phyloP scores from a whole-genome alignment of 2,113 vertebrate species.

The Chionis minor region DNA sequence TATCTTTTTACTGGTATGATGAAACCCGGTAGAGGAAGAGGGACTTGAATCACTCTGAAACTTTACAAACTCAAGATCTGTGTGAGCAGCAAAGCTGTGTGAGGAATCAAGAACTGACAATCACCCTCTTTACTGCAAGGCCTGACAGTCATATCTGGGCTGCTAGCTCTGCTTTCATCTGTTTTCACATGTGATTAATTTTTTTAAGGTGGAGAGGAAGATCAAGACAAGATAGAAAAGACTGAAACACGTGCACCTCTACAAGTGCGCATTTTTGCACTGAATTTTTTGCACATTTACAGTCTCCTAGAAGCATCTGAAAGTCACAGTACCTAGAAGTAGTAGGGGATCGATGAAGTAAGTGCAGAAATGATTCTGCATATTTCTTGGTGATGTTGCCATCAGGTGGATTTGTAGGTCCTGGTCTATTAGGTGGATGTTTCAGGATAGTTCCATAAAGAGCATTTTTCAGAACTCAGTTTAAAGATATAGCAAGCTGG shows the following conservation, averaged over 20 bases:
- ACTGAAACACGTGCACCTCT: not conserved
- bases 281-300: not conserved
- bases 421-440: not conserved
- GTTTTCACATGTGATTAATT: not conserved
- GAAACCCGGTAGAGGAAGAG: not conserved
- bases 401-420: not conserved
- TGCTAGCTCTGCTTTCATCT: not conserved
- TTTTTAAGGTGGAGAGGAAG: not conserved
- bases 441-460: not conserved
- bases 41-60: not conserved
- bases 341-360: not conserved
- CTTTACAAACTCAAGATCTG: not conserved
- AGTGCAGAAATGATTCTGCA: accelerated
- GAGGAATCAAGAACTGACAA: not conserved
- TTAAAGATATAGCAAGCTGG: not conserved
- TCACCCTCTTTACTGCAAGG: not conserved
- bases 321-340: not conserved
- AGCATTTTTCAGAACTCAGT: not conserved
- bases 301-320: not conserved
- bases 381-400: not conserved
- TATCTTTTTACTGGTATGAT: not conserved
- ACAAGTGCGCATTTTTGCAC: not conserved
- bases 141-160: not conserved
- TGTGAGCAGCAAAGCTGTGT: not conserved
- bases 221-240: not conserved